Evolutionary conservation across 2,113 vertebrate genomes (phyloP).

Genomic region (Chinchilla lanigera): DNA sequence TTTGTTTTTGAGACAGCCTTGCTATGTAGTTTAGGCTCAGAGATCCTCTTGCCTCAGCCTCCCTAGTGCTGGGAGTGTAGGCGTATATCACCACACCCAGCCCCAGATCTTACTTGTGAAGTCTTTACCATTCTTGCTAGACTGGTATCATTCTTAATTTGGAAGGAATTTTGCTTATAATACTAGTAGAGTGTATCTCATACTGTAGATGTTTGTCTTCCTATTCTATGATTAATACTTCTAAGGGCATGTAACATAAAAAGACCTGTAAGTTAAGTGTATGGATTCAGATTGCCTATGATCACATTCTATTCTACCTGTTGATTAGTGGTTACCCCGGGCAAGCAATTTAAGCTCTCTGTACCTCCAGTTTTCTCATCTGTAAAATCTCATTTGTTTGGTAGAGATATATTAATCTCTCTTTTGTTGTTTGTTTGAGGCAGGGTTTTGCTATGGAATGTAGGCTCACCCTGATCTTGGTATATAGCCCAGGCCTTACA

Average conservation of each 20-base stretch:
- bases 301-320: constrained; percentile 1
- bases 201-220: not conserved
- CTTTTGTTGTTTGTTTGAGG: not conserved
- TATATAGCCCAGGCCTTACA: not conserved
- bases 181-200: not conserved
- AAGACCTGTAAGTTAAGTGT: not conserved
- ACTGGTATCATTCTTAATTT: not conserved
- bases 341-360: constrained; percentile 18
- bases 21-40: not conserved
- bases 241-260: not conserved
- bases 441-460: not conserved
- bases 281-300: constrained; percentile 12
- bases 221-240: not conserved
- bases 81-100: not conserved
- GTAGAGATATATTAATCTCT: not conserved
- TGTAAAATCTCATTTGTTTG: not conserved
- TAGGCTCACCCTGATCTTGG: not conserved
- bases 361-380: constrained; percentile 27
- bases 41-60: not conserved
- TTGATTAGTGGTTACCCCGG: not conserved
- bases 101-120: not conserved
- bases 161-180: not conserved
- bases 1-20: not conserved
- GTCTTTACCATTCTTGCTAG: not conserved
- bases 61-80: not conserved